Percentiles rank a stretch among this genome's conserved stretches.
Evolutionary conservation across 2,797 vertebrate genomes (phyloP).

Genomic region (Mormyrops boulengeri): DNA sequence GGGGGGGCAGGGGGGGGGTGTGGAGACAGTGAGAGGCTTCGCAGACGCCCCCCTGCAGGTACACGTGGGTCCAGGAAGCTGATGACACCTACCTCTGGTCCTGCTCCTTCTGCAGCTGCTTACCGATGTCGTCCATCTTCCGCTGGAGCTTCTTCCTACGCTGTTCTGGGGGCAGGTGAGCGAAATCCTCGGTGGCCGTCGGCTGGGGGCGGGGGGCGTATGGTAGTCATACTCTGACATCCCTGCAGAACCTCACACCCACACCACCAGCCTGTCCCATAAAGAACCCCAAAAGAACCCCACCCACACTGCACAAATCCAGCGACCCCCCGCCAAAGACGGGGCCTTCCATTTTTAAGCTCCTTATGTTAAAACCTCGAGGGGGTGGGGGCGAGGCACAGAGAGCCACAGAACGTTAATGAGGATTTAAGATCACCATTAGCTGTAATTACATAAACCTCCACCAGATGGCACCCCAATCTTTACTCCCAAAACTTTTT

Average conservation of each 20-base stretch:
- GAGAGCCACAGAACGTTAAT: not conserved
- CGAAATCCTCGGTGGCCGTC: constrained; percentile 72
- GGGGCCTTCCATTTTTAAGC: not conserved
- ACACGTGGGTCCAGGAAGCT: not conserved
- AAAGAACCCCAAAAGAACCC: not conserved
- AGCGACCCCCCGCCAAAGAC: not conserved
- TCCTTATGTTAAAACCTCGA: not conserved
- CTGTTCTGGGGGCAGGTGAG: constrained; percentile 80
- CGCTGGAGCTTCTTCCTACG: constrained; percentile 79
- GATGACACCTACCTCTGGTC: constrained; percentile 74
- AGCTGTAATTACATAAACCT: constrained; percentile 32
- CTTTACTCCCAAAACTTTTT: constrained; percentile 30
- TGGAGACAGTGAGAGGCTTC: not conserved
- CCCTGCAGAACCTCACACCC: not conserved
- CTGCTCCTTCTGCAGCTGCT: constrained; percentile 79
- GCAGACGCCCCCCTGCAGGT: not conserved
- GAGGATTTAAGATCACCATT: not conserved
- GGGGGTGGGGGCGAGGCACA: not conserved
- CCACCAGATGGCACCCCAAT: constrained; percentile 59
- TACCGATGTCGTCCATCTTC: constrained; percentile 72
- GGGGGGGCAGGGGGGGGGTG: constrained; percentile 10
- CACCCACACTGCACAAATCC: not conserved
- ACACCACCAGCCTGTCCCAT: not conserved
- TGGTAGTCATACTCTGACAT: constrained; percentile 16
- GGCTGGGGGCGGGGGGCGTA: constrained; percentile 52